Base-by-base conservation (phyloP, 2,888 invertebrate species). In the Labia minor region DNA sequence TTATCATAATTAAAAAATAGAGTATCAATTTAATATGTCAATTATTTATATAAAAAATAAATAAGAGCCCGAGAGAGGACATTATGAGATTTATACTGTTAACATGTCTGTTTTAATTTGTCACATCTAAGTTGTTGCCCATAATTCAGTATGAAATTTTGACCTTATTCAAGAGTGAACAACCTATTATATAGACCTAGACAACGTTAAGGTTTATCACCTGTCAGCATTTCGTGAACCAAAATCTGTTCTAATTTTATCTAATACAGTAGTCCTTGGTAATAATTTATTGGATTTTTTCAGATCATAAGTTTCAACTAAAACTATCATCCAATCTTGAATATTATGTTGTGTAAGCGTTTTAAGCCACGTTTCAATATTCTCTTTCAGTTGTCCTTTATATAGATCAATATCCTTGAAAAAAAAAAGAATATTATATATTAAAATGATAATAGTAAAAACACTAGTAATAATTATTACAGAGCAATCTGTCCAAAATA, bases 181-280 rank as follows among this genome's bases (percentile, higher is more conserved):
- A n/a, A n/a, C n/a, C n/a, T n/a, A n/a, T n/a, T n/a, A n/a, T n/a
- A n/a, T n/a, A n/a, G n/a, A n/a, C n/a, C n/a, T n/a, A n/a, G n/a
- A n/a, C n/a, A n/a, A n/a, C n/a, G n/a, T n/a, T n/a, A n/a, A n/a
- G n/a, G n/a, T n/a, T 21, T 64, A 71, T 71, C 74, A 85, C 84
- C 85, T 81, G 72, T 86, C 85, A 69, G 84, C 90, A 76, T 92
- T 90, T 78, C 95, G 96, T 19, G 88, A 84, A 66, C 92, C 92
- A 83, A 96, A 95, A 77, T 97, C 97, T 74, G 88, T 88, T 73
- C 92, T 90, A 70, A 97, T 91, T 82, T 95, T 95, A 78, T 97
- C 96, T 72, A 94, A 80, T 19, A 97, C 95, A 1, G 95, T 95
- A 14, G 94, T 93, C 72, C 96, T 83, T 1, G 93, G 92, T 66